Percentiles rank a stretch among this genome's conserved stretches.
phyloP scores from a whole-genome alignment of 2,113 vertebrate genomes.

The Aplodontia rufa region DNA sequence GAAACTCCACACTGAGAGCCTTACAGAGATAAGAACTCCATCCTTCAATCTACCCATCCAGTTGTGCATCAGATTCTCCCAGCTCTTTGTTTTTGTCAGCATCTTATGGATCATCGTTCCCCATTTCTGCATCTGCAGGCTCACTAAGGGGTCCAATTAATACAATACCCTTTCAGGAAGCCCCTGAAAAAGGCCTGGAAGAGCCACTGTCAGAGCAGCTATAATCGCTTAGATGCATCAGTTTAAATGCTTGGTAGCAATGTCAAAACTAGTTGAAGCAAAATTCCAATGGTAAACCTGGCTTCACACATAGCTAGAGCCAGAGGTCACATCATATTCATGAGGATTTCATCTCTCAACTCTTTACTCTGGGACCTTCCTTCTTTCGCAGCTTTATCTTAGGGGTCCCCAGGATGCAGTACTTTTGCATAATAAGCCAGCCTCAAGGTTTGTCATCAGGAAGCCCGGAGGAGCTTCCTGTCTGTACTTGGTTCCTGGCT shows the following conservation, averaged over 20 bases:
- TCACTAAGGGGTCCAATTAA: neutral
- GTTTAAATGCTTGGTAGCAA: neutral
- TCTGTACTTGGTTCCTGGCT: neutral
- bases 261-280: neutral
- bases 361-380: neutral
- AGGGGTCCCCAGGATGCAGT: neutral
- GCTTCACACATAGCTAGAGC: neutral
- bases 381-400: neutral
- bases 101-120: neutral
- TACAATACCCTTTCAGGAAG: neutral
- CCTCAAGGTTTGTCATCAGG: neutral
- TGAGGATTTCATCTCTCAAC: neutral
- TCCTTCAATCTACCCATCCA: neutral
- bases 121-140: neutral
- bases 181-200: neutral
- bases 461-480: neutral
- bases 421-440: neutral
- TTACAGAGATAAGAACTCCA: neutral
- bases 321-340: neutral
- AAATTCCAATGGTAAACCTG: neutral
- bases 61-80: neutral
- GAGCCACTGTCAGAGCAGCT: neutral
- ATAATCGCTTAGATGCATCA: neutral
- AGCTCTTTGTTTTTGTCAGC: neutral
- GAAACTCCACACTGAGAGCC: neutral